Evolutionary conservation across 2,888 invertebrate genomes (phyloP), one percentile per base, ranked within the genome.

Genomic region (Drosophila emarginata): DNA sequence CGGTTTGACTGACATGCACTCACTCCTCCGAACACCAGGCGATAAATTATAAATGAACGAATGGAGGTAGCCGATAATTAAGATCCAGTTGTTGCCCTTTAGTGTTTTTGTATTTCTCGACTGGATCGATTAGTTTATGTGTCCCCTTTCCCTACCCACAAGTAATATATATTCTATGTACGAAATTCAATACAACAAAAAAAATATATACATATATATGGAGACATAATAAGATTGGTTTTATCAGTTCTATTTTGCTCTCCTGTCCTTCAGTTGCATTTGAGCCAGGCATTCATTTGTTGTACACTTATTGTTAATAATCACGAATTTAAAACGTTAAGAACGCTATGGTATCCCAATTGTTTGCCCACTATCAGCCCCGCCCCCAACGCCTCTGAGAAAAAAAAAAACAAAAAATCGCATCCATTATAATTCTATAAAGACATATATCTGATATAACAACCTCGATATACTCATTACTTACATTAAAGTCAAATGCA

Each of bases 311-410:
- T 72, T 66, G 72, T 60, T 72, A 70, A 59, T 64, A 37, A 73
- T 78, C 73, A 87, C 89, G 87, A 82, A 82, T 82, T 82, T 82
- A 82, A 84, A 60, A 78, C 81, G 82, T 84, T 87, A 68, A 66
- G 73, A 76, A 84, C 70, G 76, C 72, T 70, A 79, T 65, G 57
- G 12, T 67, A 63, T 52, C 37, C 37, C 7, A 63, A 74, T 83
- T 72, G 61, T 80, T 80, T 86, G 64, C 67, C 57, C 51, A 32
- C 2, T 32, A 32, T 32, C 37, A 26, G 26, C 12, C 6, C 56
- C 15, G 39, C 26, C 45, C 57, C 62, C n/a, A 59, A 67, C 40
- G 65, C 57, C 23, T 51, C 32, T 51, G 18, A 67, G 40, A 59
- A 36, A 21, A 6, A 23, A 21, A 26, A 23, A 37, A 36, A 21